Base-by-base conservation (phyloP, 2,888 invertebrate genomes). In the Nomada lathburiana region DNA sequence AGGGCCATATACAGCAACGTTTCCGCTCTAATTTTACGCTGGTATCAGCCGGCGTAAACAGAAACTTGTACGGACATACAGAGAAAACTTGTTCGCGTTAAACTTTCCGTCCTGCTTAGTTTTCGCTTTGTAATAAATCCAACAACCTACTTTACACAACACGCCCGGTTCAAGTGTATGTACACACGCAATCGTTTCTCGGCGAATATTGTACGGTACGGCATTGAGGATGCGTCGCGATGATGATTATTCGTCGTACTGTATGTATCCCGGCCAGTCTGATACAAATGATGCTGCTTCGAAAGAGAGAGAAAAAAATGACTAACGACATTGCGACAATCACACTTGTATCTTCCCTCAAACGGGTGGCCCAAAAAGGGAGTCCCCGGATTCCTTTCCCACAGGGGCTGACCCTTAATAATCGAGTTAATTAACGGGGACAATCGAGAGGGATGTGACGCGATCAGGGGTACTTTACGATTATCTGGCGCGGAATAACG, bases 371-470 rank as follows among this genome's bases (percentile, higher is more conserved):
- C 4, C 11, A 26, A 16, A 16, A 29, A 20, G 20, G 29, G 29
- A 47, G 29, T 16, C n/a, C 18, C 5, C 57, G 65, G 44, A 74
- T 29, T 79, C 83, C 73, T 87, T 87, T 81, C 80, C 81, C 76
- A 23, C 47, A 76, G 44, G 44, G 53, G 44, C 16, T 50, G 60
- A 47, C 63, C 67, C 63, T 68, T 73, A 69, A 78, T 86, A 86
- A 86, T 80, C 76, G 76, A 86, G 74, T 84, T 86, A 84, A 86
- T 86, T 82, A 84, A 80, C 78, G 26, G 60, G 72, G 83, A 76
- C 71, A 75, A 55, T 20, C 59, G 60, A 68, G 55, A 64, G 47
- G 59, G 18, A 9, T 20, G 36, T 50, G 36, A 42, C n/a, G 29
- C 55, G 55, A 55, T 72, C 68, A 55, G 57, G 23, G 42, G 44